Evolutionary conservation across 2,797 vertebrate genomes (phyloP).

Genomic region (Platyrinchus mystaceus): DNA sequence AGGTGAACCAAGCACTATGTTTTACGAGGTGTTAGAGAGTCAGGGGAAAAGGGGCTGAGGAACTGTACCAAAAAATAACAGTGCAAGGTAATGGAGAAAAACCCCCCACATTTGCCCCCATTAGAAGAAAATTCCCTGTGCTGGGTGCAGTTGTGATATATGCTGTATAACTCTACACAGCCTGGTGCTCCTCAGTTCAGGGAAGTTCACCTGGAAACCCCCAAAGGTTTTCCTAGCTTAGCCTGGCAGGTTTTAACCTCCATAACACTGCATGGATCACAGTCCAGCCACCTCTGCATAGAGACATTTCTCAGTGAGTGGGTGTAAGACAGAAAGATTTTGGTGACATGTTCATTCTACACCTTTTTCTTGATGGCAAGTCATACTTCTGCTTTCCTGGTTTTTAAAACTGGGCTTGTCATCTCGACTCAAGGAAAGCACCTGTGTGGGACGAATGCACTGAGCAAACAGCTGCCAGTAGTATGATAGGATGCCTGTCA

Average conservation of each 20-base stretch:
- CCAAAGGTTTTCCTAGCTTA: neutral
- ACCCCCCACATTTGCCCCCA: rapidly evolving
- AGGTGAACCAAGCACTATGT: neutral
- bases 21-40: conserved; percentile 1
- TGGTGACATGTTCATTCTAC: neutral
- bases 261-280: neutral
- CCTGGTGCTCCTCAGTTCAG: neutral
- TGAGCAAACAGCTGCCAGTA: neutral
- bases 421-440: rapidly evolving
- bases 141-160: neutral
- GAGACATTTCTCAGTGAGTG: neutral
- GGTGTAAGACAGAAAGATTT: neutral
- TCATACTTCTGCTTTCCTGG: neutral
- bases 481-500: neutral
- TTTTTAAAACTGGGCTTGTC: neutral
- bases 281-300: neutral
- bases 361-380: neutral
- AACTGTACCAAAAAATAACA: neutral
- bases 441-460: neutral
- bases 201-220: neutral
- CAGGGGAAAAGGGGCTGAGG: neutral
- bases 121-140: neutral
- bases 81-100: neutral
- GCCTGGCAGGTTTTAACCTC: neutral
- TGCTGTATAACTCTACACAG: neutral